Evolutionary conservation across 1,140 invertebrate species (phyloP).

Genomic region (Habropoda laboriosa): DNA sequence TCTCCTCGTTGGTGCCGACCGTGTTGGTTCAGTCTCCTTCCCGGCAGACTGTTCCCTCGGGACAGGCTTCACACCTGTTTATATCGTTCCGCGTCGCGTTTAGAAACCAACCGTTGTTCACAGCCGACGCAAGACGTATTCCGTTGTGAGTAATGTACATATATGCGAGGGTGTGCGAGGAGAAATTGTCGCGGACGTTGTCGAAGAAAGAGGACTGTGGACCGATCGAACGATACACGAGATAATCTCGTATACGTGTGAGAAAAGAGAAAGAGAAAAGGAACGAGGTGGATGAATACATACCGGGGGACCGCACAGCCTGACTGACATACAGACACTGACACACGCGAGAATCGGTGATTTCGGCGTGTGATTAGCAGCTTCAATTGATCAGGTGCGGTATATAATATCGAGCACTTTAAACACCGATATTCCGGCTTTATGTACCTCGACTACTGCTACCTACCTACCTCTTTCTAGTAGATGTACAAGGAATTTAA

Average conservation of each 20-base stretch:
- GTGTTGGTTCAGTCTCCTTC: slow-evolving; percentile 32
- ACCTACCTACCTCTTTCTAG: too few species aligned
- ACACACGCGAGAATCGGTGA: too few species aligned
- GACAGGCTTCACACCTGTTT: slow-evolving; percentile 39
- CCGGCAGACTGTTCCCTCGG: slow-evolving; percentile 26
- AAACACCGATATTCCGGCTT: slow-evolving; percentile 13
- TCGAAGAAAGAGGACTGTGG: slow-evolving; percentile 16
- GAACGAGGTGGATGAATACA: slow-evolving; percentile 30
- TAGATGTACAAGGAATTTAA: too few species aligned
- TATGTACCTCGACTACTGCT: too few species aligned
- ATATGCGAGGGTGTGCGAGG: too few species aligned
- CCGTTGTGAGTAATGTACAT: slow-evolving; percentile 37
- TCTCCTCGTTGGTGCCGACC: slow-evolving; percentile 15
- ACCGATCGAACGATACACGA: slow-evolving; percentile 43
- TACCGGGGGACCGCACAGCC: slow-evolving; percentile 41
- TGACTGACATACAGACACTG: too few species aligned
- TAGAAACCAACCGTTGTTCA: too few species aligned
- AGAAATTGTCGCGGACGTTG: slow-evolving; percentile 15
- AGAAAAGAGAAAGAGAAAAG: too few species aligned
- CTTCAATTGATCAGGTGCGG: slow-evolving; percentile 67
- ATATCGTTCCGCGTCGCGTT: slow-evolving; percentile 16
- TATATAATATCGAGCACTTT: slow-evolving; percentile 50
- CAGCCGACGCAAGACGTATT: background rate
- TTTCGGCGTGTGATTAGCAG: slow-evolving; percentile 56
- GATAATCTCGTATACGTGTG: slow-evolving; percentile 61